These are phyloP conservation scores for Chalcis sispes DNA, from an alignment of 2,888 invertebrate genomes.

Conservation along the genomic window DNA sequence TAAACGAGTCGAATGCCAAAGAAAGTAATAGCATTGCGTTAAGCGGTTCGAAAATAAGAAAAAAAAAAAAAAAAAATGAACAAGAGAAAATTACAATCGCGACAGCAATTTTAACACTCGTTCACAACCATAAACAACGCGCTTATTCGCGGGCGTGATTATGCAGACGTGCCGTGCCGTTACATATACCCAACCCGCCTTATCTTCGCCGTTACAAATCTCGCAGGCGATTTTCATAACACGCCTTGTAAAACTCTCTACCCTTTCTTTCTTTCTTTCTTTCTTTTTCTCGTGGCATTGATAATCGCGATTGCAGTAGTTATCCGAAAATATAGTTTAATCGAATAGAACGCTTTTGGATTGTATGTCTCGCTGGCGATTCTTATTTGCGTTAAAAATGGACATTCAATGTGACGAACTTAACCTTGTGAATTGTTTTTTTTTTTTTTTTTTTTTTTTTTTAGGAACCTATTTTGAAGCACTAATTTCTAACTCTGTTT, in stretches of 20 bases:
- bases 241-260: too few species aligned
- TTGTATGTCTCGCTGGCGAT: background rate
- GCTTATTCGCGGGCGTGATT: conserved; percentile 43
- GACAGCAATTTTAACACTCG: too few species aligned
- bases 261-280: background rate
- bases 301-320: conserved; percentile 47
- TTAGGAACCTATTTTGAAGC: too few species aligned
- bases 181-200: too few species aligned
- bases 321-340: conserved; percentile 47
- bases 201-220: too few species aligned
- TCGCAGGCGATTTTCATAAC: too few species aligned
- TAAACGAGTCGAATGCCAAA: background rate
- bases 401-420: too few species aligned
- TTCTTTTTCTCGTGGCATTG: conserved; percentile 32
- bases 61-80: conserved; percentile 3
- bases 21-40: too few species aligned
- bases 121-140: conserved; percentile 40
- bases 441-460: too few species aligned
- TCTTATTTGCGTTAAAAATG: too few species aligned
- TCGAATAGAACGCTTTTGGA: conserved; percentile 40
- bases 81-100: conserved; percentile 33
- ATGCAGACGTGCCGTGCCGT: conserved; percentile 4
- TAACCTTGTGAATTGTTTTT: too few species aligned
- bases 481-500: too few species aligned
- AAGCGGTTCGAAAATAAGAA: background rate